These are phyloP conservation scores for Dolichoris vasculosae DNA, from an alignment of 1,140 invertebrate genomes.

Conservation along the genomic window DNA sequence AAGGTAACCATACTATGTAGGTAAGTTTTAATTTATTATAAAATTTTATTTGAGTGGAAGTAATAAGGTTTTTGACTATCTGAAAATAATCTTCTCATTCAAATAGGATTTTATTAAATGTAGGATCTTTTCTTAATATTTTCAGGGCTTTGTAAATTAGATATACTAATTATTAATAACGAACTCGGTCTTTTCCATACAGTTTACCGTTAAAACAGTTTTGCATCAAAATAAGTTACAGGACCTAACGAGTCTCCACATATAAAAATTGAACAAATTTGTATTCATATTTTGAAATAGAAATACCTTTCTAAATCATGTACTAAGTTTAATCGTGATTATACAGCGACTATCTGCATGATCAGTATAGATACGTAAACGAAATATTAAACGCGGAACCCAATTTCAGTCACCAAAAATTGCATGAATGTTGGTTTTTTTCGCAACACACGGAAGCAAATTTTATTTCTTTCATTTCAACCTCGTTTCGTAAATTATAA, in stretches of 20 bases:
- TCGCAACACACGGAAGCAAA: slow-evolving; percentile 26
- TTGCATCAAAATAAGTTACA: slow-evolving; percentile 15
- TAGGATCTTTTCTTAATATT: not conserved
- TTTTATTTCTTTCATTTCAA: not conserved
- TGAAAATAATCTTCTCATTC: not conserved
- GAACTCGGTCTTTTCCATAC: not conserved
- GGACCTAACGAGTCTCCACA: slow-evolving; percentile 7
- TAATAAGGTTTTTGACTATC: not conserved
- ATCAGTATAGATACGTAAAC: not conserved
- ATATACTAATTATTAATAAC: not conserved
- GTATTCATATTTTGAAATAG: not conserved
- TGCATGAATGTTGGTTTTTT: slow-evolving; percentile 41
- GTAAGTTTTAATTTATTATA: slow-evolving; percentile 20
- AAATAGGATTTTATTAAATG: not conserved
- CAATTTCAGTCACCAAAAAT: slow-evolving; percentile 29
- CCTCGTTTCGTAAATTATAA: not conserved
- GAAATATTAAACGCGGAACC: not conserved
- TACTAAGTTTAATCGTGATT: not conserved
- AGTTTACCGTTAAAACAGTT: not conserved
- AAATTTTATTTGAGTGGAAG: slow-evolving; percentile 8
- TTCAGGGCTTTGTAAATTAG: not conserved
- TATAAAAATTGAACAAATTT: not conserved
- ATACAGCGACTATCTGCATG: slow-evolving; percentile 16
- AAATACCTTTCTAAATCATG: not conserved
- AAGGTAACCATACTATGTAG: not conserved